A percentile compares a stretch with the other conserved stretches of the same genome.
phyloP scores from a whole-genome alignment of 1,140 invertebrate genomes.

The Drosophila santomea region DNA sequence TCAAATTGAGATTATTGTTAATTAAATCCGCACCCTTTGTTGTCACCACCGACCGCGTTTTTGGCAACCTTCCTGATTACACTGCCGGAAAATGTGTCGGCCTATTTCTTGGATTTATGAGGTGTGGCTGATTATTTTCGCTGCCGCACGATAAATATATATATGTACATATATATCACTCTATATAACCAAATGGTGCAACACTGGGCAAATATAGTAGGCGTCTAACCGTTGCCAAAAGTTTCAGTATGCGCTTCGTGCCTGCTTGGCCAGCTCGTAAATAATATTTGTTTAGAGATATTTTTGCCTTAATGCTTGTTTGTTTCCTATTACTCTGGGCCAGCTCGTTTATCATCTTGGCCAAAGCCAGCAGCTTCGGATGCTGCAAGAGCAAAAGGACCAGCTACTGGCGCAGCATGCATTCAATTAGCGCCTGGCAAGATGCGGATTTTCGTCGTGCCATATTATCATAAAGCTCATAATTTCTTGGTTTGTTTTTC shows the following conservation, averaged over 20 bases:
- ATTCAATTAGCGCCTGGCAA: conserved; percentile 72
- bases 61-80: conserved; percentile 50
- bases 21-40: neutral
- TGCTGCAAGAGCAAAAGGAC: conserved; percentile 42
- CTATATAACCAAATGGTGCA: conserved; percentile 11
- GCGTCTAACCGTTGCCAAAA: conserved; percentile 64
- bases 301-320: conserved; percentile 72
- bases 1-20: neutral
- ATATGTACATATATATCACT: conserved; percentile 12
- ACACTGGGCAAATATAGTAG: conserved; percentile 47
- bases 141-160: conserved; percentile 53
- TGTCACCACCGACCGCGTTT: neutral
- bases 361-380: conserved; percentile 41
- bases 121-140: conserved; percentile 72
- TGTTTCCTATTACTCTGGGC: conserved; percentile 63
- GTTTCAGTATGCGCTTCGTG: conserved; percentile 7
- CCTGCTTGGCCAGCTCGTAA: conserved; percentile 49
- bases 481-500: conserved; percentile 21
- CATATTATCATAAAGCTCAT: conserved; percentile 51
- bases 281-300: conserved; percentile 77
- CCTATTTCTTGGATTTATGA: conserved; percentile 60
- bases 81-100: conserved; percentile 22
- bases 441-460: conserved; percentile 51
- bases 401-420: conserved; percentile 59
- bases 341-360: conserved; percentile 69